phyloP scores from a whole-genome alignment of 1,140 invertebrate genomes.

The Maconellicoccus hirsutus region DNA sequence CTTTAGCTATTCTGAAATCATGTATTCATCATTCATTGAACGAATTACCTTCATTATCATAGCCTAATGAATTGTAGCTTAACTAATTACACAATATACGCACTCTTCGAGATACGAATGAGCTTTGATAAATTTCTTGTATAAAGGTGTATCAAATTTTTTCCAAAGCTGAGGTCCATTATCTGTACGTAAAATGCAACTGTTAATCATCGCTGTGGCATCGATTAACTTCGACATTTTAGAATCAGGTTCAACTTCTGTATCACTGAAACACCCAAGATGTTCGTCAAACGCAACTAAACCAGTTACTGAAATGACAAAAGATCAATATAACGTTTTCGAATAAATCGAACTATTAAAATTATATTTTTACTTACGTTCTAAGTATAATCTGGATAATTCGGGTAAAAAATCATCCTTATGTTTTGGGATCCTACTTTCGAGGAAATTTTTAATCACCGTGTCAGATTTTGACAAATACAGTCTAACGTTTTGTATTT shows the following conservation, averaged over 20 bases:
- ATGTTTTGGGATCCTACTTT: conserved; percentile 30
- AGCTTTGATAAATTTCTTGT: conserved; percentile 52
- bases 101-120: conserved; percentile 66
- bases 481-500: conserved; percentile 49
- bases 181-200: conserved; percentile 58
- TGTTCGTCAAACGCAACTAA: conserved; percentile 52
- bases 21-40: conserved; percentile 27
- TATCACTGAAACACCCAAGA: conserved; percentile 48
- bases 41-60: neutral
- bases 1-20: conserved; percentile 50
- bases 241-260: conserved; percentile 45
- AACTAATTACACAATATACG: neutral
- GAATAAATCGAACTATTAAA: neutral
- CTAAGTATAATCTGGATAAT: conserved; percentile 61
- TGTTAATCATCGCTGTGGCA: conserved; percentile 58
- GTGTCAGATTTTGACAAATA: conserved; percentile 51
- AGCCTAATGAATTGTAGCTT: neutral
- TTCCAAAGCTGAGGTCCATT: conserved; percentile 60
- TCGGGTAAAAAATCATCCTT: conserved; percentile 50
- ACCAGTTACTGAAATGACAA: conserved; percentile 50
- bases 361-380: conserved; percentile 47
- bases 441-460: conserved; percentile 52
- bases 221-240: conserved; percentile 53
- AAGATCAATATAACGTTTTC: conserved; percentile 26
- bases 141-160: conserved; percentile 56